phyloP scores from a whole-genome alignment of 1,140 invertebrate species.

The Leguminivora glycinivorella region DNA sequence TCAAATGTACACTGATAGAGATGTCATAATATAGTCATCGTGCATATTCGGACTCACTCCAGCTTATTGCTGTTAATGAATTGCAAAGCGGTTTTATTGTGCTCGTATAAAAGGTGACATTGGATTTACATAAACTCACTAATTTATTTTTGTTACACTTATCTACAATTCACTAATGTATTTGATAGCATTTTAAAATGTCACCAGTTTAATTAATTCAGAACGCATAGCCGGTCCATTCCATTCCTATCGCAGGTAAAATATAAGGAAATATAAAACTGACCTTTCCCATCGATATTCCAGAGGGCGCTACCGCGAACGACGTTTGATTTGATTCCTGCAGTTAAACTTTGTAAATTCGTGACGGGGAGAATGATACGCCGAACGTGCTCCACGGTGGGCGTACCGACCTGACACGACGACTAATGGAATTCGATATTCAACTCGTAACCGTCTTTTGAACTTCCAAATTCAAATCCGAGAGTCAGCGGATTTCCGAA shows the following conservation, averaged over 20 bases:
- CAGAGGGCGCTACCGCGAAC: too few species aligned
- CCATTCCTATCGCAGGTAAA: not conserved
- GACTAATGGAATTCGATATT: constrained; percentile 43
- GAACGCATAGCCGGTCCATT: not conserved
- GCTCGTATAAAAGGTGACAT: not conserved
- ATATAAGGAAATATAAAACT: constrained; percentile 39
- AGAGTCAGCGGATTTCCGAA: constrained; percentile 53
- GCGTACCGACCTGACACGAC: constrained; percentile 41
- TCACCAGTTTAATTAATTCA: constrained; percentile 22
- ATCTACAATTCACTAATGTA: not conserved
- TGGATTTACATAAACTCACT: not conserved
- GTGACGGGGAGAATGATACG: too few species aligned
- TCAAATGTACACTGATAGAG: too few species aligned
- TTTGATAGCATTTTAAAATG: constrained; percentile 15
- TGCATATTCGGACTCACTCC: too few species aligned
- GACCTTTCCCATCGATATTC: constrained; percentile 51
- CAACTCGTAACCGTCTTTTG: constrained; percentile 52
- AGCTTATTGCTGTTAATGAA: too few species aligned
- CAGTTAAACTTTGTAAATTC: too few species aligned
- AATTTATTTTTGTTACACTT: not conserved
- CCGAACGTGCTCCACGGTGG: too few species aligned
- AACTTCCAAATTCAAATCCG: not conserved
- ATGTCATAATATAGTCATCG: too few species aligned
- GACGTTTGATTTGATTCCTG: too few species aligned
- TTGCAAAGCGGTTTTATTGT: too few species aligned